Evolutionary conservation across 2,113 vertebrate genomes (phyloP).

Genomic region (Conger conger): DNA sequence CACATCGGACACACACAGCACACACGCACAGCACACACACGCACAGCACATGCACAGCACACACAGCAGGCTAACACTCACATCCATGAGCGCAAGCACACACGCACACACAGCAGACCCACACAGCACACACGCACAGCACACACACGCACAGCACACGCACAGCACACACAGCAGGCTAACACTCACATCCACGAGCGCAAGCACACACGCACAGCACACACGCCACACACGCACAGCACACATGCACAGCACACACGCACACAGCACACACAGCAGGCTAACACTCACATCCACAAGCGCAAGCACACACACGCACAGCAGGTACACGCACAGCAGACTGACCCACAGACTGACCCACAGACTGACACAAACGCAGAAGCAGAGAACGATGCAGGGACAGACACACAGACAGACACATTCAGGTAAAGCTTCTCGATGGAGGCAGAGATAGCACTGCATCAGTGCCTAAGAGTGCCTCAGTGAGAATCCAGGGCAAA

Average conservation of each 20-base stretch:
- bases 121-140: no score
- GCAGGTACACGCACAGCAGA: constrained; percentile 9
- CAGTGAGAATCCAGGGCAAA: background rate
- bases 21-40: no score
- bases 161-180: background rate
- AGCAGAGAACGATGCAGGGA: no score
- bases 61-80: no score
- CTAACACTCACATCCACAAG: background rate
- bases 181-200: background rate
- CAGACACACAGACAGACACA: no score
- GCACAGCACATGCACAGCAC: no score
- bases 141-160: no score
- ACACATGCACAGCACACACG: background rate
- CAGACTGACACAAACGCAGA: background rate
- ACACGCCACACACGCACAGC: no score
- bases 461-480: background rate
- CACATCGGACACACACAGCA: no score
- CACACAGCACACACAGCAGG: background rate
- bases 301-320: background rate
- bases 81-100: no score
- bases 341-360: background rate
- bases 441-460: background rate
- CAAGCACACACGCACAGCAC: no score
- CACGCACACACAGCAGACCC: no score
- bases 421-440: background rate